Evolutionary conservation across 2,888 invertebrate genomes (phyloP).

Genomic region (Cremastinae sp.): DNA sequence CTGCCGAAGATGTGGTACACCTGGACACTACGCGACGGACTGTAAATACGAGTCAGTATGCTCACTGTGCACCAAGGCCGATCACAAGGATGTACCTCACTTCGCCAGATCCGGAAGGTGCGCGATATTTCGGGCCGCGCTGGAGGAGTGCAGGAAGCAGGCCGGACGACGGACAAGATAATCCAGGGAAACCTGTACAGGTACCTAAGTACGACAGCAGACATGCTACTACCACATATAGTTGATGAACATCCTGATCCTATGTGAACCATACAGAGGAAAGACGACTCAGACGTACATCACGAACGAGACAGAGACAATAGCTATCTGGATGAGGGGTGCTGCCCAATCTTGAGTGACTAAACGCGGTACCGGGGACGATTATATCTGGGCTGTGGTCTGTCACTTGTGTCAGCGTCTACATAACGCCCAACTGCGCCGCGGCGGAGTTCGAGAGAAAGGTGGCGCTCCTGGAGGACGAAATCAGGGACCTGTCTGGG

Average conservation of each 20-base stretch:
- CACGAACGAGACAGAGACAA: slow-evolving; percentile 42
- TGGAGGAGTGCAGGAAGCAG: neutral
- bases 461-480: slow-evolving; percentile 2
- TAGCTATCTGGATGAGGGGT: slow-evolving; percentile 55
- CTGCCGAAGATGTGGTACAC: slow-evolving; percentile 5
- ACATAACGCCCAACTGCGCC: slow-evolving; percentile 48
- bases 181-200: slow-evolving; percentile 20
- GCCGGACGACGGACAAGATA: neutral
- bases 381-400: slow-evolving; percentile 36
- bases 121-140: no score
- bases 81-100: no score
- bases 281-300: slow-evolving; percentile 28
- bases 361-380: slow-evolving; percentile 17
- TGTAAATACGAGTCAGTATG: slow-evolving; percentile 34
- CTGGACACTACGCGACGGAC: slow-evolving; percentile 42
- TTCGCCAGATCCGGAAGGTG: no score
- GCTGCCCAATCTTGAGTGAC: no score
- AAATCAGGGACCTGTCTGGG: slow-evolving; percentile 10
- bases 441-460: slow-evolving; percentile 39
- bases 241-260: slow-evolving; percentile 48
- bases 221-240: slow-evolving; percentile 8
- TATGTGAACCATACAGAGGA: slow-evolving; percentile 47
- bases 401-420: slow-evolving; percentile 38
- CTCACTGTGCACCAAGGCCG: neutral
- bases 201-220: slow-evolving; percentile 13